phyloP scores from a whole-genome alignment of 2,797 vertebrate genomes.

The Steatocranus sp. region DNA sequence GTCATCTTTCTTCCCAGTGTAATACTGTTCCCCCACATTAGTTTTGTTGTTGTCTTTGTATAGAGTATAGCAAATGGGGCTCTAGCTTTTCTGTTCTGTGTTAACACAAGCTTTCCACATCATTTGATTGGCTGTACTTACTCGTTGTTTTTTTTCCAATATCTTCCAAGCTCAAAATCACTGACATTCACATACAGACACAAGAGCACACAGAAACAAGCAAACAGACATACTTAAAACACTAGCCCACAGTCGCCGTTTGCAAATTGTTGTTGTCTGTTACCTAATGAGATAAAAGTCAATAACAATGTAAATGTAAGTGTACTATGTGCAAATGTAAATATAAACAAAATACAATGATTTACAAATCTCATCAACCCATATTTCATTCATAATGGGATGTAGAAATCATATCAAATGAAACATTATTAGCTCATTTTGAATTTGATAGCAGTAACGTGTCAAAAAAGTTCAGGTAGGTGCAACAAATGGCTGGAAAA shows the following conservation, averaged over 20 bases:
- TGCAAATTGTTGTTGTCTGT: not conserved
- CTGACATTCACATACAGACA: not conserved
- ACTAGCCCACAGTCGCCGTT: not conserved
- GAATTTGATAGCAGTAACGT: not conserved
- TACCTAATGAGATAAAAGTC: not conserved
- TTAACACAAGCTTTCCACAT: not conserved
- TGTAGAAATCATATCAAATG: not conserved
- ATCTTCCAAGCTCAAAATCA: not conserved
- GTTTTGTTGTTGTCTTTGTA: not conserved
- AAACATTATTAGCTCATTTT: not conserved
- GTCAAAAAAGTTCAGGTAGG: not conserved
- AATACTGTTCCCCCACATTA: not conserved
- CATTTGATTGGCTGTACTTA: not conserved
- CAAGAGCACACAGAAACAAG: not conserved
- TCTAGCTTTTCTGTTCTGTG: not conserved
- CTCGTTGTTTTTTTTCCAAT: fast-evolving
- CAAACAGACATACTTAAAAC: not conserved
- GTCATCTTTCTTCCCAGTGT: not conserved
- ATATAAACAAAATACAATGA: not conserved
- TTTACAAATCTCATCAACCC: not conserved
- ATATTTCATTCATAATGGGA: not conserved
- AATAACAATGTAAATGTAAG: not conserved
- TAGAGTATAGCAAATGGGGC: not conserved
- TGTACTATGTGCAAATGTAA: not conserved
- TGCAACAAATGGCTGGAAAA: not conserved